Percentiles rank a stretch among this genome's conserved stretches.
These are phyloP conservation scores for Tragopan temminckii DNA, from an alignment of 2,797 vertebrate species.

Conservation along the genomic window DNA sequence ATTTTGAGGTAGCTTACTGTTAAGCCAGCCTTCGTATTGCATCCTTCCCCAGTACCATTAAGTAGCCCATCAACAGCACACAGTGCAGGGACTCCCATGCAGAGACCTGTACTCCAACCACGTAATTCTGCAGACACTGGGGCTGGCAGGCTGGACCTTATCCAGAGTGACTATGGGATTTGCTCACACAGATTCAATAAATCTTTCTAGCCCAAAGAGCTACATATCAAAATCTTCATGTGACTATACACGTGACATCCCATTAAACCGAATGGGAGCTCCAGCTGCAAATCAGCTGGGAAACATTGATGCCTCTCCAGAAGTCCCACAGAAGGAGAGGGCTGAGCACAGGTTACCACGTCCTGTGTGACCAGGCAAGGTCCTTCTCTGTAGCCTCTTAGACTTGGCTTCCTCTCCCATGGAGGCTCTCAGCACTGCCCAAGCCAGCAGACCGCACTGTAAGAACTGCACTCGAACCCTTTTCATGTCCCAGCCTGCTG, in stretches of 20 bases:
- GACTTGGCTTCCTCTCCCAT: accelerated
- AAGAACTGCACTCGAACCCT: background rate
- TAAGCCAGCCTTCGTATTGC: background rate
- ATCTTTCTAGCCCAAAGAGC: background rate
- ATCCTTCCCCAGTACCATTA: background rate
- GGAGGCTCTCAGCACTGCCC: background rate
- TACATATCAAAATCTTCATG: background rate
- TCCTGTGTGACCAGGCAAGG: background rate
- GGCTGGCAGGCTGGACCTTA: background rate
- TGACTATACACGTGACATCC: background rate
- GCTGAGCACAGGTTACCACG: background rate
- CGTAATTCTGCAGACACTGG: background rate
- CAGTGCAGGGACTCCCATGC: background rate
- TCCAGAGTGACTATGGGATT: background rate
- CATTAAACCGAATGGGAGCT: background rate
- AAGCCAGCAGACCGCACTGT: background rate
- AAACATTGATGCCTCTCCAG: conserved; percentile 1
- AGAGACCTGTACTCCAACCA: background rate
- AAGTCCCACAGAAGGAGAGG: background rate
- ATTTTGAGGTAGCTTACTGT: background rate
- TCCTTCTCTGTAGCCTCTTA: accelerated
- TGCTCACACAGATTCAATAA: background rate
- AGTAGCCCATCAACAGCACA: background rate
- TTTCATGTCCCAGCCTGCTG: background rate
- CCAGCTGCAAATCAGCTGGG: conserved; percentile 35